Evolutionary conservation across 2,113 vertebrate genomes (phyloP).

Genomic region (Anolis sagrei): DNA sequence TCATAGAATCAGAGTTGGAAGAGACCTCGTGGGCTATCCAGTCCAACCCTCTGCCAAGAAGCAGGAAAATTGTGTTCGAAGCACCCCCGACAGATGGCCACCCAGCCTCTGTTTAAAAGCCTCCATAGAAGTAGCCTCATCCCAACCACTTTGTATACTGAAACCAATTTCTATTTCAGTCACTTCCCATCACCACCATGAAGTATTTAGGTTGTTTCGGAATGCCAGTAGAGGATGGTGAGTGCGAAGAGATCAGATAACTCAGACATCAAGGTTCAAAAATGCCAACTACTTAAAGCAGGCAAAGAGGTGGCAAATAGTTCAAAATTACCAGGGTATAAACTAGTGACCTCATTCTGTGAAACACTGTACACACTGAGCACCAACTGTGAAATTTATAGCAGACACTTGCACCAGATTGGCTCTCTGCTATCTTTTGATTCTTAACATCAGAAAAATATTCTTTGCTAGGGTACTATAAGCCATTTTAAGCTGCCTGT

Average conservation of each 20-base stretch:
- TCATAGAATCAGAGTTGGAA: too few species aligned
- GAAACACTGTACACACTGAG: neutral
- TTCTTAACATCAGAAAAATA: neutral
- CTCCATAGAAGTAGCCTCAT: too few species aligned
- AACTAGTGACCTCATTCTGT: neutral
- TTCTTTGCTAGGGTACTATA: too few species aligned
- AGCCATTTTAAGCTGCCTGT: neutral
- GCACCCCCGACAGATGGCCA: too few species aligned
- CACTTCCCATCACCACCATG: too few species aligned
- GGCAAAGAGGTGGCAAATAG: neutral
- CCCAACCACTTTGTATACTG: too few species aligned
- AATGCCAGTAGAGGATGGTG: neutral
- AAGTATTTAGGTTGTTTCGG: neutral
- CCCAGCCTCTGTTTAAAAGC: too few species aligned
- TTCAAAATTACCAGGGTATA: neutral
- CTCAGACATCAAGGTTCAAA: neutral
- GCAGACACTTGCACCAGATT: neutral
- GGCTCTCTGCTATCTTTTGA: neutral
- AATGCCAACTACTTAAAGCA: neutral
- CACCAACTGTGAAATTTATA: neutral
- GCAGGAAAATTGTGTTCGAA: too few species aligned
- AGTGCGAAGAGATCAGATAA: neutral
- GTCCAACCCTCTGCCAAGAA: too few species aligned
- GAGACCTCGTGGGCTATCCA: too few species aligned
- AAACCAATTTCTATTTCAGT: too few species aligned